Evolutionary conservation across 1,140 invertebrate genomes (phyloP), one percentile per base, ranked within the genome.

Genomic region (Sesamia nonagrioides): DNA sequence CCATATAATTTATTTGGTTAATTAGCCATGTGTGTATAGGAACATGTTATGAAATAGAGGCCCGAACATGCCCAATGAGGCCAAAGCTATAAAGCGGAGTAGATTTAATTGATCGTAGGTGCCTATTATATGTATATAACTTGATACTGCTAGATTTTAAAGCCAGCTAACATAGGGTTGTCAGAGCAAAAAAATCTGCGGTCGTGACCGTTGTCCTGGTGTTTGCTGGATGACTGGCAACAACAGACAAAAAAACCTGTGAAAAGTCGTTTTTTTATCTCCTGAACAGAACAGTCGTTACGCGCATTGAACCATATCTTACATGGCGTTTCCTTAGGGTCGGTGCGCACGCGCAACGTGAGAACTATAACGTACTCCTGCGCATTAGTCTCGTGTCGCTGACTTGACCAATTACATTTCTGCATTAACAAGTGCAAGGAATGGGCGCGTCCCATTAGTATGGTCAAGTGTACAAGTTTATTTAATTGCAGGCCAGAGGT

Each of bases 301-400:
- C 71, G 86, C 76, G 84, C 91, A 87, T 87, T 92, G 85, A 91
- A 93, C 87, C 92, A 91, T 92, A 91, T 86, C 89, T 78, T 92
- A 85, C 87, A 84, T 50, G 73, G 78, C 74, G 81, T 82, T 90
- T 92, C 90, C 92, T 92, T 89, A 87, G 92, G 91, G 91, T 86
- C 42, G 71, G 45, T 84, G 58, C 78, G 82, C 84, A 89, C 82
- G 83, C 85, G 83, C 86, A 84, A 52, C 90, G 92, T 94, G 92
- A 89, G 92, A 94, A 94, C 85, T 83, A 35, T 85, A 87, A 88
- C 84, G 85, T 84, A 81, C 80, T 81, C 72, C 78, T 42, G 61
- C 61, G 77, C 86, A 86, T 86, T 86, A 86, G 84, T 89, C 81
- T 83, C 84, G 80, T 85, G 83, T 83, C 83, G 80, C 60, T 81